A percentile compares a stretch with the other conserved stretches of the same genome.
These are phyloP conservation scores for Trachelus troglodyta DNA, from an alignment of 2,888 invertebrate species.

Conservation along the genomic window DNA sequence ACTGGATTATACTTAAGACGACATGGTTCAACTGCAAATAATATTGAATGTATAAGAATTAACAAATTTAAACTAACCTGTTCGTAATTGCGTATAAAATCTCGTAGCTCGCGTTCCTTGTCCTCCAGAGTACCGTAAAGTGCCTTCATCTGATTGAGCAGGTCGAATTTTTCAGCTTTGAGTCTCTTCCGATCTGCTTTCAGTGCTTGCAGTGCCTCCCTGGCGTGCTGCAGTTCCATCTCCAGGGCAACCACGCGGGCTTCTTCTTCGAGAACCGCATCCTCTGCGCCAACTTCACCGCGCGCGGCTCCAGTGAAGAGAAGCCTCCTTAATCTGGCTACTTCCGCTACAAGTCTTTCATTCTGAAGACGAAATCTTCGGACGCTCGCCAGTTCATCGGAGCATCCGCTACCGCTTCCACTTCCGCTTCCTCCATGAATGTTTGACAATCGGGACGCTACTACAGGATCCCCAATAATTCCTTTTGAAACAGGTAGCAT, in stretches of 20 bases:
- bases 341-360: conserved; percentile 79
- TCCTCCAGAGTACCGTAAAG: conserved; percentile 93
- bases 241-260: conserved; percentile 73
- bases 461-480: conserved; percentile 55
- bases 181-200: conserved; percentile 91
- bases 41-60: background rate
- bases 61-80: conserved; percentile 71
- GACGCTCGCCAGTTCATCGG: conserved; percentile 71
- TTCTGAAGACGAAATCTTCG: conserved; percentile 79
- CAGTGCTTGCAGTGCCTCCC: conserved; percentile 84
- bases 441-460: conserved; percentile 59
- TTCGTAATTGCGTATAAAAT: conserved; percentile 95
- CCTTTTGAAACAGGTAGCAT: conserved; percentile 14
- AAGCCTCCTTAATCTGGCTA: conserved; percentile 76
- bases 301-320: conserved; percentile 74
- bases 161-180: conserved; percentile 93
- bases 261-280: conserved; percentile 68
- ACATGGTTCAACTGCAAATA: background rate
- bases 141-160: conserved; percentile 94
- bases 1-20: background rate
- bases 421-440: conserved; percentile 48
- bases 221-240: conserved; percentile 80
- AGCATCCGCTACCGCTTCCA: conserved; percentile 62
- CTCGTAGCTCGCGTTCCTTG: conserved; percentile 92
- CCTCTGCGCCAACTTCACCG: conserved; percentile 71